These are phyloP conservation scores for Leptothorax acervorum DNA, from an alignment of 2,888 invertebrate species.

Conservation along the genomic window DNA sequence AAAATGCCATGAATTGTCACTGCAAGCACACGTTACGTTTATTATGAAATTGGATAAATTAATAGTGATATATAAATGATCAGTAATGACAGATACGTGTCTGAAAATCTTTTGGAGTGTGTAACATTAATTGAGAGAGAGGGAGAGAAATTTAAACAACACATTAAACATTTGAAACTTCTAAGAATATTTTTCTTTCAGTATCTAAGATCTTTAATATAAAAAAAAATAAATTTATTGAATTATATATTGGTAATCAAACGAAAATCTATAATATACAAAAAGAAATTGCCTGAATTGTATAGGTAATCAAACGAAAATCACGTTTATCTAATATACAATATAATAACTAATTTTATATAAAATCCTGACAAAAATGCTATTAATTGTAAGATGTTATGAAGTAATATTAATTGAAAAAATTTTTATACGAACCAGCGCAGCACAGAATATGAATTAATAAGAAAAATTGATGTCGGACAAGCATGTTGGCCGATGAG, in stretches of 20 bases:
- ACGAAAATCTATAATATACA: background rate
- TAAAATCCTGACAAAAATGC: slow-evolving; percentile 51
- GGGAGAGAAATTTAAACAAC: background rate
- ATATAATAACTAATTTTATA: no score
- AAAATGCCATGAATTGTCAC: slow-evolving; percentile 9
- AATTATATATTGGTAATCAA: no score
- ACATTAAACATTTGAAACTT: background rate
- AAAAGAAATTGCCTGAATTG: background rate
- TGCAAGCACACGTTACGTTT: background rate
- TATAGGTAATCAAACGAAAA: background rate
- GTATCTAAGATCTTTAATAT: background rate
- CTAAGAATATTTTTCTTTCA: background rate
- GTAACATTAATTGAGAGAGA: background rate
- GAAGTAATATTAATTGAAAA: slow-evolving; percentile 3
- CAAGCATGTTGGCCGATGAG: slow-evolving; percentile 37
- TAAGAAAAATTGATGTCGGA: slow-evolving; percentile 1
- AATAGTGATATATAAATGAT: background rate
- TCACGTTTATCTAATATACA: background rate
- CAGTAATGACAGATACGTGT: background rate
- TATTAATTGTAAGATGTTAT: background rate
- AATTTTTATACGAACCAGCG: slow-evolving; percentile 22
- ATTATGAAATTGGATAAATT: slow-evolving; percentile 10
- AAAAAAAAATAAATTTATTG: background rate
- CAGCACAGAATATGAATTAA: slow-evolving; percentile 51
- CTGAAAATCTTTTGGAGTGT: background rate